These are phyloP conservation scores for Norana najaformis DNA, from an alignment of 2,888 invertebrate genomes.

Conservation along the genomic window DNA sequence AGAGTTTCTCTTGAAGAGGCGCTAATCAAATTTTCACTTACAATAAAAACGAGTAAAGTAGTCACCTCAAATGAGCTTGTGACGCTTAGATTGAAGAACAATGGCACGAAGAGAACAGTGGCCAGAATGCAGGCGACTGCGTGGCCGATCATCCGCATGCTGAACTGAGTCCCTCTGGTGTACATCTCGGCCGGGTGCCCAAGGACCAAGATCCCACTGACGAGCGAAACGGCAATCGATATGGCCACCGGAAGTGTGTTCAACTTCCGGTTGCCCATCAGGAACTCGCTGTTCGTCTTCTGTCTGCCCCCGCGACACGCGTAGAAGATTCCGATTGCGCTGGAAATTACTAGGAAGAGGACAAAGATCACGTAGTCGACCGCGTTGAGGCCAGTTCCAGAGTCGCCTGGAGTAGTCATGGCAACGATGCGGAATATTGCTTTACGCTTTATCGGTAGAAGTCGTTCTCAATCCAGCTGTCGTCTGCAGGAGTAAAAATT, in stretches of 20 bases:
- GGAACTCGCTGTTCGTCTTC: conserved; percentile 41
- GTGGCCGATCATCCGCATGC: conserved; percentile 40
- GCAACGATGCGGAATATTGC: not conserved
- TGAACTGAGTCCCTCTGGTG: conserved; percentile 44
- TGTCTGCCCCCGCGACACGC: conserved; percentile 43
- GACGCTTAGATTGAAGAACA: conserved; percentile 38
- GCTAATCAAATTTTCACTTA: not conserved
- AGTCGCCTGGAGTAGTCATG: not conserved
- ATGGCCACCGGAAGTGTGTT: conserved; percentile 43
- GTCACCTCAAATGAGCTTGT: conserved; percentile 37
- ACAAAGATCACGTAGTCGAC: conserved; percentile 41
- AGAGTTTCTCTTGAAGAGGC: too few relatives aligned
- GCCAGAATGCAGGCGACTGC: conserved; percentile 39
- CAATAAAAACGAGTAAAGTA: too few relatives aligned
- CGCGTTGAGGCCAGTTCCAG: conserved; percentile 36
- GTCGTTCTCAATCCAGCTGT: too few relatives aligned
- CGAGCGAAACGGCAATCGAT: conserved; percentile 45
- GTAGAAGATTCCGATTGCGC: conserved; percentile 43
- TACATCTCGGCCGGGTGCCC: conserved; percentile 46
- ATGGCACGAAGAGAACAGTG: conserved; percentile 43
- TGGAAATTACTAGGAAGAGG: conserved; percentile 34
- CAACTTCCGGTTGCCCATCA: conserved; percentile 42
- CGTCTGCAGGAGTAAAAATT: not conserved
- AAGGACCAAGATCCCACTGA: conserved; percentile 44
- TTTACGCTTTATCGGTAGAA: too few relatives aligned